Evolutionary conservation across 1,140 invertebrate species (phyloP), one percentile per base, ranked within the genome.

Genomic region (Ptiloglossa arizonensis): DNA sequence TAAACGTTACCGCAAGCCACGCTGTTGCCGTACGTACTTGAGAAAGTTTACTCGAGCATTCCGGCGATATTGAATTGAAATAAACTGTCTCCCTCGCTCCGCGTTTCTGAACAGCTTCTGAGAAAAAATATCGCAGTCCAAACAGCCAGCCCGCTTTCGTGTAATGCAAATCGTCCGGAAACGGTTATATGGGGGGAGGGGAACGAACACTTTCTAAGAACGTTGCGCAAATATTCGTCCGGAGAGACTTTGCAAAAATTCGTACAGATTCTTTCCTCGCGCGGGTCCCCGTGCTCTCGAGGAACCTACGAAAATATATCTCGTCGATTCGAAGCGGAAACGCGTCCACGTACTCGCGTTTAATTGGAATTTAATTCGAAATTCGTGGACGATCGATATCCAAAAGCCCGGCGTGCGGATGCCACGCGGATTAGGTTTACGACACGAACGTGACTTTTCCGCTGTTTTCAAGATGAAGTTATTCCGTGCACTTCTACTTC

Each of bases 1-100:
- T 54, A 77, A 77, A 77, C 68, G 56, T 56, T 41, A 77, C 75
- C 57, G 44, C 57, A n/a, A 63, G 57, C 32, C 64, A 69, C 44
- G 22, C 19, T 71, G 75, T 71, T 77, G 57, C 56, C 46, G 74
- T 52, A 71, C 46, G 24, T 62, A 70, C 66, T 69, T 71, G 46
- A 52, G 24, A 17, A 17, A 68, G 64, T 75, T 68, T 75, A 68
- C 73, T 17, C 73, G 52, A 15, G 41, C 64, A 75, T 75, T 68
- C 73, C 73, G 22, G 32, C n/a, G 50, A 57, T 69, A 48, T 68
- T 75, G 38, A 75, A 75, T 59, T 15, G 52, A 44, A 75, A 75
- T 75, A 29, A 68, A 68, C 63, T 50, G 35, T 13, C 59, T 17
- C 3, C 1, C 2, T 5, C 48, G 17, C 50, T 22, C 19, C 24